A percentile compares a stretch with the other conserved stretches of the same genome.
Evolutionary conservation across 1,140 invertebrate genomes (phyloP).

Genomic region (Micrasema minimum): DNA sequence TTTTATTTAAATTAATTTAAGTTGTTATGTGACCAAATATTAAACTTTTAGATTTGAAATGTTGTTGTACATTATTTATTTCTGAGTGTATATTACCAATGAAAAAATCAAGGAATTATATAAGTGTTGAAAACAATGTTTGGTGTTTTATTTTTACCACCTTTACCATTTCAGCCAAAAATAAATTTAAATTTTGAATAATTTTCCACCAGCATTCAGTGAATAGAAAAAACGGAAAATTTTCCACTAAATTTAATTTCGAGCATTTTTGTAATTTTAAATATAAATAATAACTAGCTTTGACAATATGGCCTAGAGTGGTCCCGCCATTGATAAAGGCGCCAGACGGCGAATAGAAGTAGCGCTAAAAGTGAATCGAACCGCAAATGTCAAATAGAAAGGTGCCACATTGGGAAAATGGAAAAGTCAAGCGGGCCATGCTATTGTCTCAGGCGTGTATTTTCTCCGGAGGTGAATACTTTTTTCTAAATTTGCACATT

Average conservation of each 20-base stretch:
- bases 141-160: slow-evolving; percentile 13
- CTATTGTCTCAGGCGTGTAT: slow-evolving; percentile 29
- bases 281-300: no score
- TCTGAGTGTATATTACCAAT: slow-evolving; percentile 17
- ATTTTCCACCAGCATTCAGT: no score
- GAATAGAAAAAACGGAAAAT: no score
- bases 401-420: slow-evolving; percentile 42
- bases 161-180: no score
- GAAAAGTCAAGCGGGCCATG: slow-evolving; percentile 37
- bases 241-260: no score
- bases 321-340: slow-evolving; percentile 7
- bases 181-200: no score
- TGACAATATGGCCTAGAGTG: no score
- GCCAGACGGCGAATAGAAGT: slow-evolving; percentile 14
- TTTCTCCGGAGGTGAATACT: neutral
- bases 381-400: slow-evolving; percentile 43
- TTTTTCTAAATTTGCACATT: no score
- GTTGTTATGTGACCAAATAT: slow-evolving; percentile 31
- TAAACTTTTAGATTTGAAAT: slow-evolving; percentile 17
- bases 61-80: slow-evolving; percentile 27
- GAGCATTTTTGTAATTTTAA: no score
- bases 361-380: slow-evolving; percentile 17
- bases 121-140: slow-evolving; percentile 13
- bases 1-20: slow-evolving; percentile 9
- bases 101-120: slow-evolving; percentile 19